phyloP scores from a whole-genome alignment of 2,797 vertebrate species.

The Sebastes baramenuke region DNA sequence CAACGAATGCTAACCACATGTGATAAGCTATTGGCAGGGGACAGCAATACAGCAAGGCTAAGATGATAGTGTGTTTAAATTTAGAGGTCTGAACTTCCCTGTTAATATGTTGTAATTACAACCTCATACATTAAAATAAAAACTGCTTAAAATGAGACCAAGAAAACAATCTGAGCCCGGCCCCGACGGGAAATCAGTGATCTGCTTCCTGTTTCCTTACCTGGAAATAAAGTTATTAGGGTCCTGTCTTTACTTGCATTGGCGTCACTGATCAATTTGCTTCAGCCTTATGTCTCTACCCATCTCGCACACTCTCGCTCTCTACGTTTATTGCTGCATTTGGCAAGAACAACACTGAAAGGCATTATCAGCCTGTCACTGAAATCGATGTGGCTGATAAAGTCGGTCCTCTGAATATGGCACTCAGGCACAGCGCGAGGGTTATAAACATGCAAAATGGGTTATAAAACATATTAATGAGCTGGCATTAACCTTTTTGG shows the following conservation, averaged over 20 bases:
- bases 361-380: conserved; percentile 66
- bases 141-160: background rate
- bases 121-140: background rate
- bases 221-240: conserved; percentile 33
- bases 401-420: conserved; percentile 38
- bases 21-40: background rate
- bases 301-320: conserved; percentile 1
- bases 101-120: background rate
- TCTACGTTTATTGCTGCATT: conserved; percentile 60
- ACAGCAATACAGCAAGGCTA: background rate
- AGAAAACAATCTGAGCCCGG: background rate
- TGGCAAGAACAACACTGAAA: conserved; percentile 67
- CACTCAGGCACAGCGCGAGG: conserved; percentile 8
- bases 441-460: conserved; percentile 63
- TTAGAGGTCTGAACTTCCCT: background rate
- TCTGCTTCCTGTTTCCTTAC: conserved; percentile 22
- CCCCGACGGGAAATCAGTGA: conserved; percentile 4
- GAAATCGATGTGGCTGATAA: conserved; percentile 66
- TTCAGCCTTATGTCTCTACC: conserved; percentile 18
- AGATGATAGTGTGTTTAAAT: background rate
- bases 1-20: background rate
- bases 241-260: conserved; percentile 22
- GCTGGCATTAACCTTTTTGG: conserved; percentile 47
- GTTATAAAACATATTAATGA: conserved; percentile 65
- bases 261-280: conserved; percentile 34